A percentile compares a stretch with the other conserved stretches of the same genome.
phyloP scores from a whole-genome alignment of 2,113 vertebrate genomes.

The Sorex fumeus region DNA sequence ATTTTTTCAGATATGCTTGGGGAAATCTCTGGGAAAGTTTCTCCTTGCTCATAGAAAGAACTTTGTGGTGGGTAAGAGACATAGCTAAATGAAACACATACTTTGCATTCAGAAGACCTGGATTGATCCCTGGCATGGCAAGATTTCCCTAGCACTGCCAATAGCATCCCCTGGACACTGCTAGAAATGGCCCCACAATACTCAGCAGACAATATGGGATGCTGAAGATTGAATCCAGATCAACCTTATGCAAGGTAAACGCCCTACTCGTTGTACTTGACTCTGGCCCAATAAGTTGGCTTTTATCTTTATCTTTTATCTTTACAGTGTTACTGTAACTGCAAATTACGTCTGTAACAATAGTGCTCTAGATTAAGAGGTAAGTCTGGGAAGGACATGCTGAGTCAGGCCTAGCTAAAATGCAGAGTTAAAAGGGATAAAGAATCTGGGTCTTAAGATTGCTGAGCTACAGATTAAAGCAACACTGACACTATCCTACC shows the following conservation, averaged over 20 bases:
- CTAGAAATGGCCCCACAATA: too few relatives aligned
- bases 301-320: not conserved
- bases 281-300: not conserved
- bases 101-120: too few relatives aligned
- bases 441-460: not conserved
- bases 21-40: not conserved
- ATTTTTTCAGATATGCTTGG: not conserved
- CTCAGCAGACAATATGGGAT: too few relatives aligned
- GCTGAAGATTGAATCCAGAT: too few relatives aligned
- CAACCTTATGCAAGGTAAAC: too few relatives aligned
- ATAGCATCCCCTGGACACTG: too few relatives aligned
- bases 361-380: not conserved
- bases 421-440: not conserved
- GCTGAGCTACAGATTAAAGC: not conserved
- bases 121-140: too few relatives aligned
- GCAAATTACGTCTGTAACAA: not conserved
- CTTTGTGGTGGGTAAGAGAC: not conserved
- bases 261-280: too few relatives aligned
- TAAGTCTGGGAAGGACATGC: not conserved
- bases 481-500: not conserved
- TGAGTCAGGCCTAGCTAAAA: not conserved
- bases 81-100: too few relatives aligned
- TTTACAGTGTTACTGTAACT: not conserved
- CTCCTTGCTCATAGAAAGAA: slow-evolving; percentile 33
- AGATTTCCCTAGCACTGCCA: too few relatives aligned